phyloP scores from a whole-genome alignment of 2,113 vertebrate genomes.

The Lanius ludovicianus region DNA sequence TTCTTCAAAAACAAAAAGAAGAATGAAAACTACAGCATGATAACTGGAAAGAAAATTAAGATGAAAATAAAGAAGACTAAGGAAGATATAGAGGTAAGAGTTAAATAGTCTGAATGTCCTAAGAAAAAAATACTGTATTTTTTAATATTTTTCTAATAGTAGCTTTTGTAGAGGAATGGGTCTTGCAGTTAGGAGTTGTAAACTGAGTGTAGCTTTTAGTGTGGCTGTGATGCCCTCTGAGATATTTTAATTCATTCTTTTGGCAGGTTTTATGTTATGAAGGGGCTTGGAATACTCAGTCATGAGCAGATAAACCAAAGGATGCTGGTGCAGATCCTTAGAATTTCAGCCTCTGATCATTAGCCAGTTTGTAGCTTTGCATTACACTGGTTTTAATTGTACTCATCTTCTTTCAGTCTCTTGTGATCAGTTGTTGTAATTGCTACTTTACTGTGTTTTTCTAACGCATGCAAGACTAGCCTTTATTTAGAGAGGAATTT shows the following conservation, averaged over 20 bases:
- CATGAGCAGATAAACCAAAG: background rate
- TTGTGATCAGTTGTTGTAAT: background rate
- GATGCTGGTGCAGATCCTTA: background rate
- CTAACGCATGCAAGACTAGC: background rate
- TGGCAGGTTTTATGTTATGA: background rate
- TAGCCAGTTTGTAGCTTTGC: background rate
- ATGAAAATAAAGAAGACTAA: conserved; percentile 94
- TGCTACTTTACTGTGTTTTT: background rate
- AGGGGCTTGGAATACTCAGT: background rate
- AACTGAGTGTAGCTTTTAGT: background rate
- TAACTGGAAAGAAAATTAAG: conserved; percentile 92
- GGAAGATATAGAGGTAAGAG: conserved; percentile 87
- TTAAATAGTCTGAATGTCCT: background rate
- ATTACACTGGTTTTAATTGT: background rate
- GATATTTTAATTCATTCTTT: background rate
- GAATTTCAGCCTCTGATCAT: background rate
- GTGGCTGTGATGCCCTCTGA: background rate
- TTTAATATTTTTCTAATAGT: background rate
- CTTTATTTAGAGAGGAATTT: background rate
- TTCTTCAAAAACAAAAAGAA: conserved; percentile 88
- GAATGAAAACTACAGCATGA: conserved; percentile 89
- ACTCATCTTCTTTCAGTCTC: background rate
- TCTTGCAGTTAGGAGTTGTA: background rate
- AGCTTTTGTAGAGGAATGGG: background rate
- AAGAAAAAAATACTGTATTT: background rate